phyloP scores from a whole-genome alignment of 2,797 vertebrate species.

The Salmo trutta region DNA sequence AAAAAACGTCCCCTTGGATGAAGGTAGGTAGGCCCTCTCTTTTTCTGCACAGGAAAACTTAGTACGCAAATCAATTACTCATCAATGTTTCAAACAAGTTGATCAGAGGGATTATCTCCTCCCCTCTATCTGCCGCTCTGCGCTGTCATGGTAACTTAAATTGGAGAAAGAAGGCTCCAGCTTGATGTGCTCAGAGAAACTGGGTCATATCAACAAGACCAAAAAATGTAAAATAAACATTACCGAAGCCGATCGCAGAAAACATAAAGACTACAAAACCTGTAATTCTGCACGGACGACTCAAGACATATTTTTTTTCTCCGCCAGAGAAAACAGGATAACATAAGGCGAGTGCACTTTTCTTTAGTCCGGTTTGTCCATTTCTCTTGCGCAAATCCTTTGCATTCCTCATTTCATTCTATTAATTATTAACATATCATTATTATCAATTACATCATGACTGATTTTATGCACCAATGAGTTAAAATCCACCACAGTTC shows the following conservation, averaged over 20 bases:
- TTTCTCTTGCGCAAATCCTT: constrained; percentile 64
- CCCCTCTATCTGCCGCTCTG: constrained; percentile 28
- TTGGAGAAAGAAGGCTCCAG: constrained; percentile 26
- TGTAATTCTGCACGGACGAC: constrained; percentile 37
- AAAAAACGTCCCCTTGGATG: constrained; percentile 28
- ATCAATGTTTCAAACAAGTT: constrained; percentile 51
- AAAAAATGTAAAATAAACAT: constrained; percentile 28
- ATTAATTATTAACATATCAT: constrained; percentile 55
- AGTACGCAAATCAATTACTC: constrained; percentile 57
- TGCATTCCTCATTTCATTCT: constrained; percentile 55
- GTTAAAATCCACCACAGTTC: constrained; percentile 54
- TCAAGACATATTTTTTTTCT: constrained; percentile 13
- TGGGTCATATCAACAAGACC: constrained; percentile 28
- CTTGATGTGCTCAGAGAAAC: constrained; percentile 27
- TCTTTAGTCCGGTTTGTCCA: constrained; percentile 60
- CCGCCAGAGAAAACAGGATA: constrained; percentile 41
- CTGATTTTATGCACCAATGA: constrained; percentile 63
- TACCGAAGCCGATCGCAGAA: constrained; percentile 45
- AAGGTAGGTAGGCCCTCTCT: constrained; percentile 12
- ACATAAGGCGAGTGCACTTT: constrained; percentile 74
- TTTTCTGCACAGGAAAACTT: constrained; percentile 17
- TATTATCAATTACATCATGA: constrained; percentile 60
- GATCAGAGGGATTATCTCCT: constrained; percentile 35
- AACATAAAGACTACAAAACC: constrained; percentile 43
- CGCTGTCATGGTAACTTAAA: constrained; percentile 26